Evolutionary conservation across 2,113 vertebrate genomes (phyloP).

Genomic region (Calyptomena viridis): DNA sequence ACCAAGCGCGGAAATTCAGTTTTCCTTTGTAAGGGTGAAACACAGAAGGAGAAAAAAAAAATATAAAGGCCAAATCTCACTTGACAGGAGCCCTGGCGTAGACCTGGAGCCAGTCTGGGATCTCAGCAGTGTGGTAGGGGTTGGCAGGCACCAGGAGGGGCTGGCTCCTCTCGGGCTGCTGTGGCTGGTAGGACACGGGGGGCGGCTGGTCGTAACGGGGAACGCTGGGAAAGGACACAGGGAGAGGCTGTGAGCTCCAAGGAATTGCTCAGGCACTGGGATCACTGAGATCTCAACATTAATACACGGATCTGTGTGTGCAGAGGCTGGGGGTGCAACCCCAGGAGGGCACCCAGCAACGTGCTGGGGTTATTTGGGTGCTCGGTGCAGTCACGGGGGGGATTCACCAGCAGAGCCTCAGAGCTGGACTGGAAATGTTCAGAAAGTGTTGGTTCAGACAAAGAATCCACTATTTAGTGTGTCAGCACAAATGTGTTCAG

Average conservation of each 20-base stretch:
- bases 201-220: constrained; percentile 97
- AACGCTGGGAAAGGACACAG: constrained; percentile 73
- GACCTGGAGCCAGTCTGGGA: constrained; percentile 98
- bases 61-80: constrained; percentile 72
- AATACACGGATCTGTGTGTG: too few species aligned
- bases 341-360: too few species aligned
- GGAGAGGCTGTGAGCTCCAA: not conserved
- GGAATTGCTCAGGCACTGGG: too few species aligned
- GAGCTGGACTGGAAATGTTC: not conserved
- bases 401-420: too few species aligned
- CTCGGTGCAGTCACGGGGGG: too few species aligned
- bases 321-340: too few species aligned
- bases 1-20: too few species aligned
- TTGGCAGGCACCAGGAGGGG: constrained; percentile 94
- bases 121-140: constrained; percentile 95
- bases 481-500: not conserved
- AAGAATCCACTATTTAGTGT: accelerated
- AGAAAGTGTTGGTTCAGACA: not conserved
- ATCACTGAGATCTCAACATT: too few species aligned
- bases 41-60: accelerated
- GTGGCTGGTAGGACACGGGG: constrained; percentile 90
- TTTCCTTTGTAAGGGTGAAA: not conserved
- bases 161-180: constrained; percentile 86
- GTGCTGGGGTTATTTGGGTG: too few species aligned
- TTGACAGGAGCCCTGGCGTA: constrained; percentile 96